Evolutionary conservation across 2,113 vertebrate species (phyloP).

Genomic region (Sorex fumeus): DNA sequence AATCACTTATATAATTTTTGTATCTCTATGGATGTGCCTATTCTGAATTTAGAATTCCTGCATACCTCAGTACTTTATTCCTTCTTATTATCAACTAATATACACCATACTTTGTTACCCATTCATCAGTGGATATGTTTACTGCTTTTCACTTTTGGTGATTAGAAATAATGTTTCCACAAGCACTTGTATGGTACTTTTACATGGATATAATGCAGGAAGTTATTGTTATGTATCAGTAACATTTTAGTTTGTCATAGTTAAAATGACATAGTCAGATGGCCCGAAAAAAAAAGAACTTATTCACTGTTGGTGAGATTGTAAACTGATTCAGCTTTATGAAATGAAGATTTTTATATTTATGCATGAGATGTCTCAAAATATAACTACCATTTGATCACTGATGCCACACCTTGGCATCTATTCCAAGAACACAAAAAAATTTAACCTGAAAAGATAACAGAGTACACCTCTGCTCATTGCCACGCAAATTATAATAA

Average conservation of each 20-base stretch:
- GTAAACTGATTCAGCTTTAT: no score
- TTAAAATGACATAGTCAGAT: background rate
- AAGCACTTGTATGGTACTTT: background rate
- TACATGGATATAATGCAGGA: background rate
- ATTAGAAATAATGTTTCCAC: background rate
- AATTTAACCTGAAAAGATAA: no score
- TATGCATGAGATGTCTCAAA: no score
- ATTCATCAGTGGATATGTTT: background rate
- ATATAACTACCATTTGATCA: no score
- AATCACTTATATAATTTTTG: background rate
- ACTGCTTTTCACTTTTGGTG: background rate
- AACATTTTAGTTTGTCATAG: background rate
- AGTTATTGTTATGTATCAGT: conserved; percentile 23
- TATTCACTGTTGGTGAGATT: no score
- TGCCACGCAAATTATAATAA: no score
- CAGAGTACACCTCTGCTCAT: no score
- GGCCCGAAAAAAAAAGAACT: no score
- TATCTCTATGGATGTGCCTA: background rate
- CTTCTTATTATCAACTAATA: background rate
- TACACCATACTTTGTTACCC: background rate
- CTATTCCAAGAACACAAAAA: no score
- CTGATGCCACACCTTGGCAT: no score
- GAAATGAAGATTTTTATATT: no score
- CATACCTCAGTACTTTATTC: background rate
- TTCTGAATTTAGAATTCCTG: background rate